Evolutionary conservation across 1,140 invertebrate genomes (phyloP).

Genomic region (Probaryconus sp.): DNA sequence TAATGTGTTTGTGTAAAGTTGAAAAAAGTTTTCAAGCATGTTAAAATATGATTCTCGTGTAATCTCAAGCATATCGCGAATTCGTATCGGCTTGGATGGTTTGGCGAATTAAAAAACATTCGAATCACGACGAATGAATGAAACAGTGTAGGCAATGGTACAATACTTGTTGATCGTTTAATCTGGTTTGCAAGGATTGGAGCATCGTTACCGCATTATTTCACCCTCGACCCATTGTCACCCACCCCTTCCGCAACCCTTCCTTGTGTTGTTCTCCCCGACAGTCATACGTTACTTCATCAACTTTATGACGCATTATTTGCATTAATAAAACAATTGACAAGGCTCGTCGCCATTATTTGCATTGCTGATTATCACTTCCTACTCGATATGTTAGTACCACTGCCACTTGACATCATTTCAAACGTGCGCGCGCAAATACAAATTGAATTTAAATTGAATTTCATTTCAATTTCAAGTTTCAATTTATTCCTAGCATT

Average conservation of each 20-base stretch:
- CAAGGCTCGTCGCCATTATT: constrained; percentile 30
- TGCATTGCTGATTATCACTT: constrained; percentile 55
- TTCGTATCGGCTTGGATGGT: constrained; percentile 8
- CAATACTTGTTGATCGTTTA: constrained; percentile 62
- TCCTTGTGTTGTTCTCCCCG: background rate
- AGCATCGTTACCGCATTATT: constrained; percentile 66
- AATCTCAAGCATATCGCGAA: constrained; percentile 24
- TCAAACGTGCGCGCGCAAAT: constrained; percentile 10
- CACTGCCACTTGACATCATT: constrained; percentile 35
- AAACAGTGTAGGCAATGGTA: constrained; percentile 6
- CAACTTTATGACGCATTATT: constrained; percentile 40
- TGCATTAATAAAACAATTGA: constrained; percentile 53
- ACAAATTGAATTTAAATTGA: constrained; percentile 53
- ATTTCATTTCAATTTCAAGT: constrained; percentile 50
- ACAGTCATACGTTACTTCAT: constrained; percentile 22
- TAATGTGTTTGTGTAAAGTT: too few relatives aligned
- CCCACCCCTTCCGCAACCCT: constrained; percentile 39
- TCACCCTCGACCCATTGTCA: constrained; percentile 65
- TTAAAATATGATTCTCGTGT: too few relatives aligned
- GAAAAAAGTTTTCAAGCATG: background rate
- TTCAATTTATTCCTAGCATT: constrained; percentile 25
- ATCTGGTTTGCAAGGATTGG: constrained; percentile 60
- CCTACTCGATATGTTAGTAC: constrained; percentile 33
- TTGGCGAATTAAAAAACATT: constrained; percentile 43
- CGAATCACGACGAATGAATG: constrained; percentile 26